These are phyloP conservation scores for Ceratotherium simum DNA, from an alignment of 2,113 vertebrate genomes.

Conservation along the genomic window DNA sequence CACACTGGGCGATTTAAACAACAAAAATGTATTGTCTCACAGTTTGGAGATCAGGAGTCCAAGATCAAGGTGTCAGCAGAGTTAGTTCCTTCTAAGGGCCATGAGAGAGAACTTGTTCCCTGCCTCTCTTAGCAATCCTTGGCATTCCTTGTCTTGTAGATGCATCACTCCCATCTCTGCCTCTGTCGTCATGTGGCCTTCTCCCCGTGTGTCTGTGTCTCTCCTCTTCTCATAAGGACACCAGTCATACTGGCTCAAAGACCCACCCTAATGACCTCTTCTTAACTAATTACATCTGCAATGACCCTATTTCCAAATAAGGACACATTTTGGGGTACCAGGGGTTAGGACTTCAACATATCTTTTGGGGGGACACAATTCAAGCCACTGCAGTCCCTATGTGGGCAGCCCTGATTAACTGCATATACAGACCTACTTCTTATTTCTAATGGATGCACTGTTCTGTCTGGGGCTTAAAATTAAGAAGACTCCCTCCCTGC, in stretches of 20 bases:
- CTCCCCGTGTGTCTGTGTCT: rapidly evolving
- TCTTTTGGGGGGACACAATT: too few relatives aligned
- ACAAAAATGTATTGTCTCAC: neutral
- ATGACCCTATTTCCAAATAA: neutral
- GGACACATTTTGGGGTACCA: neutral
- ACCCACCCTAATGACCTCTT: neutral
- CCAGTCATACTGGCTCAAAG: too few relatives aligned
- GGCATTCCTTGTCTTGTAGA: rapidly evolving
- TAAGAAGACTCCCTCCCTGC: neutral
- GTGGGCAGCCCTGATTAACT: neutral
- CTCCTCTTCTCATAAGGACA: neutral
- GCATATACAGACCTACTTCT: rapidly evolving
- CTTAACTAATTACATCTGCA: neutral
- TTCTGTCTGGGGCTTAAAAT: neutral
- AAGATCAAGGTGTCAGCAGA: neutral
- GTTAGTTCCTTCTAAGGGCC: neutral
- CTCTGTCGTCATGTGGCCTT: rapidly evolving
- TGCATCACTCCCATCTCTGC: neutral
- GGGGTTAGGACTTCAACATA: neutral
- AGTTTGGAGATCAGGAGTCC: neutral
- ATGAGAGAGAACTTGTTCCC: neutral
- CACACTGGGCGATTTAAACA: neutral
- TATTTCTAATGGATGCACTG: rapidly evolving
- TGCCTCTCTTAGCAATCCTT: neutral
- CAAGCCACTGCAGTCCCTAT: neutral